These are phyloP conservation scores for Australoheros facetus DNA, from an alignment of 2,797 vertebrate species.

Conservation along the genomic window DNA sequence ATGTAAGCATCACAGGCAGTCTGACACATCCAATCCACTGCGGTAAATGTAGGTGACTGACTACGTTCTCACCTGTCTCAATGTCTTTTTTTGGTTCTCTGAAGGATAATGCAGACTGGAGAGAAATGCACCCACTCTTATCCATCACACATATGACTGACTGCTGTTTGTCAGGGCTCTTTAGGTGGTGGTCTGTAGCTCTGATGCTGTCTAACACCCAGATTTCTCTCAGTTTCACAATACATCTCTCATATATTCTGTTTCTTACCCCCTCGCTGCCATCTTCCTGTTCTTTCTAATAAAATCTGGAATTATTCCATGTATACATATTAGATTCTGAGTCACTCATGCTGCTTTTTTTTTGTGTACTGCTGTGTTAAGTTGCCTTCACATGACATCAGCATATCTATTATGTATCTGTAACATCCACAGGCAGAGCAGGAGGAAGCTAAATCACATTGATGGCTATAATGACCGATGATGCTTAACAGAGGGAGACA, in stretches of 20 bases:
- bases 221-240: constrained; percentile 8
- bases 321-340: constrained; percentile 11
- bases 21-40: constrained; percentile 40
- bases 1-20: constrained; percentile 19
- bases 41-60: constrained; percentile 15
- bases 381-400: constrained; percentile 24
- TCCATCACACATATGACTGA: constrained; percentile 32
- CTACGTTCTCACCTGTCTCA: constrained; percentile 32
- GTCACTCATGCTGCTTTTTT: neutral
- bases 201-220: constrained; percentile 1
- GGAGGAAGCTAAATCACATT: constrained; percentile 56
- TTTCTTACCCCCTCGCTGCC: neutral
- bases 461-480: constrained; percentile 69
- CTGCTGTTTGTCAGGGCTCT: constrained; percentile 27
- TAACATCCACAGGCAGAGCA: constrained; percentile 41
- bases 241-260: constrained; percentile 54
- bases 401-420: constrained; percentile 39
- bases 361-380: neutral
- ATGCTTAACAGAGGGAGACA: constrained; percentile 66
- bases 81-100: constrained; percentile 4
- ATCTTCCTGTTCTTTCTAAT: constrained; percentile 1
- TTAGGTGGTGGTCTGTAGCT: constrained; percentile 28
- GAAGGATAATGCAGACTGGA: constrained; percentile 12
- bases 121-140: constrained; percentile 6
- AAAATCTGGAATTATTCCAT: constrained; percentile 32